These are phyloP conservation scores for Drosophila formosana DNA, from an alignment of 2,888 invertebrate genomes.

Conservation along the genomic window DNA sequence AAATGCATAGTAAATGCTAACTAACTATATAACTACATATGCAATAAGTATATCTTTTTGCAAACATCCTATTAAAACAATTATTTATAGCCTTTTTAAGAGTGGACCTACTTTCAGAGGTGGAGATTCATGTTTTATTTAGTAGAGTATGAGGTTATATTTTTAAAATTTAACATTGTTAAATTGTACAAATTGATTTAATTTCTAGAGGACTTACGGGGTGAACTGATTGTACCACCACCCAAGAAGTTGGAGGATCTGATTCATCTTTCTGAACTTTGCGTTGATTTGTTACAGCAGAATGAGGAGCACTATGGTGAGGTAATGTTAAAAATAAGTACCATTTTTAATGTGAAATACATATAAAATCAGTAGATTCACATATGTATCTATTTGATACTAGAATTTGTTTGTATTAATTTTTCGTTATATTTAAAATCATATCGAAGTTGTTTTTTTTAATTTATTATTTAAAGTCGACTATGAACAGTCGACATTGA, in stretches of 20 bases:
- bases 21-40: too few species aligned
- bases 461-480: neutral
- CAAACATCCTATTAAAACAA: too few species aligned
- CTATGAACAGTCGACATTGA: too few species aligned
- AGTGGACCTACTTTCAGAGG: too few species aligned
- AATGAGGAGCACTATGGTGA: constrained; percentile 99
- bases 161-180: neutral
- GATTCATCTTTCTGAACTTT: constrained; percentile 98
- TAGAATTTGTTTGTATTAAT: too few species aligned
- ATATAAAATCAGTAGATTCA: neutral
- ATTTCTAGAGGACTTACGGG: constrained; percentile 91
- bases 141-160: too few species aligned
- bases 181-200: neutral
- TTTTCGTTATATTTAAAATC: too few species aligned
- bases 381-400: neutral
- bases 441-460: neutral
- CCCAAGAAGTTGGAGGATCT: constrained; percentile 97
- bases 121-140: neutral
- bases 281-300: constrained; percentile 99
- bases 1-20: too few species aligned
- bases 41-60: too few species aligned
- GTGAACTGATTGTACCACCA: constrained; percentile 92
- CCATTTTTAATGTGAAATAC: neutral
- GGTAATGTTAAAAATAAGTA: constrained; percentile 87
- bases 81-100: too few species aligned